These are phyloP conservation scores for Cottus gobio DNA, from an alignment of 2,113 vertebrate genomes.

Conservation along the genomic window DNA sequence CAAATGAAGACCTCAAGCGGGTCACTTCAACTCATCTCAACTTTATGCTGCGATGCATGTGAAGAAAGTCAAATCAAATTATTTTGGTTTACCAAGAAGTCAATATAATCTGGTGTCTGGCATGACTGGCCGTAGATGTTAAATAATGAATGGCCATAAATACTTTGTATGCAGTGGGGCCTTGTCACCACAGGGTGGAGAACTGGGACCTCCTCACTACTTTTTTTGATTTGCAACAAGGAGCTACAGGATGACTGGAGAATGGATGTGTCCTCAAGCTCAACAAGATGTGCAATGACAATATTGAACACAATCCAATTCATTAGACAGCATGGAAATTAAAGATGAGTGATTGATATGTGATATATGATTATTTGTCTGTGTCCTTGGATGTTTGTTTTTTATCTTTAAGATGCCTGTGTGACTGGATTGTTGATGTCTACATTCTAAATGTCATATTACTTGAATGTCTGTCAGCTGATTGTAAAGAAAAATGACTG, in stretches of 20 bases:
- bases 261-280: neutral
- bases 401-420: constrained; percentile 1
- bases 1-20: neutral
- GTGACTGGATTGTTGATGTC: neutral
- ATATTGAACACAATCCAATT: neutral
- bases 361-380: neutral
- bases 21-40: neutral
- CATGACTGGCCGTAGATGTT: neutral
- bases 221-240: neutral
- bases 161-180: constrained; percentile 40
- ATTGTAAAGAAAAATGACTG: neutral
- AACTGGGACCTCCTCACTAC: constrained; percentile 40
- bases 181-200: constrained; percentile 65
- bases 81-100: neutral
- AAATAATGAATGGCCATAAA: neutral
- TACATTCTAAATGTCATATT: neutral
- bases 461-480: neutral
- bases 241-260: neutral
- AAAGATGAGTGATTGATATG: neutral
- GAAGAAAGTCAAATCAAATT: neutral
- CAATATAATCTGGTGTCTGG: neutral
- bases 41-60: neutral
- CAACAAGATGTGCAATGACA: neutral
- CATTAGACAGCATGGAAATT: neutral
- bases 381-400: neutral